Evolutionary conservation across 2,888 invertebrate species (phyloP).

Genomic region (Laothoe populi): DNA sequence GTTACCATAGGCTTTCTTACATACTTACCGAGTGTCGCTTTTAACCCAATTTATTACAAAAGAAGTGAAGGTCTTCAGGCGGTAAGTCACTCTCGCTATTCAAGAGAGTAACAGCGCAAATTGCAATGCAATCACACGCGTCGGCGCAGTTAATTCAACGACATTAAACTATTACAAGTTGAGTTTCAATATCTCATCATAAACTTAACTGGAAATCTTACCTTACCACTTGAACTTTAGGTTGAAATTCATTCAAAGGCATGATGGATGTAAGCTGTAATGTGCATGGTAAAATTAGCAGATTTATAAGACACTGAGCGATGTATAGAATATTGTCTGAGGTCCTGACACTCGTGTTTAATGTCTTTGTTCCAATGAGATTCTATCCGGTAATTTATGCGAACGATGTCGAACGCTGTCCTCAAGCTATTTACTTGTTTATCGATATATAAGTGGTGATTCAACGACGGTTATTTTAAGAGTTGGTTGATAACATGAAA

Average conservation of each 20-base stretch:
- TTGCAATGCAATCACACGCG: slow-evolving; percentile 72
- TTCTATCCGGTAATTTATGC: slow-evolving; percentile 57
- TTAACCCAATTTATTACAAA: neutral
- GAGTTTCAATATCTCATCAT: slow-evolving; percentile 37
- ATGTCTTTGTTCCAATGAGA: slow-evolving; percentile 76
- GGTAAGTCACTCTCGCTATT: slow-evolving; percentile 53
- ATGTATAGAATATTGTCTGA: slow-evolving; percentile 76
- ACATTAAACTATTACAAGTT: slow-evolving; percentile 52
- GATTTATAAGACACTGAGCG: slow-evolving; percentile 72
- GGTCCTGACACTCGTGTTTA: slow-evolving; percentile 69
- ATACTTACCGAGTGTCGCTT: no score
- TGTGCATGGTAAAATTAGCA: slow-evolving; percentile 40
- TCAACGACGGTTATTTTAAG: slow-evolving; percentile 13
- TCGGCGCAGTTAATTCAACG: slow-evolving; percentile 69
- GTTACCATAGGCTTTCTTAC: neutral
- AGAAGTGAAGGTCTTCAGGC: slow-evolving; percentile 28
- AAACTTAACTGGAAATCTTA: slow-evolving; percentile 33
- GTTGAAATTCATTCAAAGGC: slow-evolving; percentile 35
- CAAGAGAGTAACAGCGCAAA: slow-evolving; percentile 63
- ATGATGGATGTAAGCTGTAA: slow-evolving; percentile 37
- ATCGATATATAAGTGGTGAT: slow-evolving; percentile 14
- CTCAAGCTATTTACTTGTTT: slow-evolving; percentile 27
- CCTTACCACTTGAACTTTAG: slow-evolving; percentile 33
- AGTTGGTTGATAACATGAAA: neutral
- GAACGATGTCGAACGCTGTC: slow-evolving; percentile 46